phyloP scores from a whole-genome alignment of 1,140 invertebrate genomes.

The Neodiprion virginianus region DNA sequence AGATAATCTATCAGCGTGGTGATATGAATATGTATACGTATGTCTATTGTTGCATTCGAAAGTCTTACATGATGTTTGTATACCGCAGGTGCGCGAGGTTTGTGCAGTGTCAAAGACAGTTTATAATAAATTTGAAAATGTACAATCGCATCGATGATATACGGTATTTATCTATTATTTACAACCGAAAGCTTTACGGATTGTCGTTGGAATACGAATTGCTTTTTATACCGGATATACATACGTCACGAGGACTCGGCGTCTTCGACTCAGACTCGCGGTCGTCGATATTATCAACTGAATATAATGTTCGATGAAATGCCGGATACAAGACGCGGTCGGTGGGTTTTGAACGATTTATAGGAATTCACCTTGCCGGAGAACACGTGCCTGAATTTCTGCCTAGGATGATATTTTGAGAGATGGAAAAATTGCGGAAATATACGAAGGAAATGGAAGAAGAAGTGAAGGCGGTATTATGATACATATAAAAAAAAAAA shows the following conservation, averaged over 20 bases:
- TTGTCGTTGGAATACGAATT: conserved; percentile 58
- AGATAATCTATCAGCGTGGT: no score
- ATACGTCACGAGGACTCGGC: conserved; percentile 16
- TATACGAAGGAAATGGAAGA: no score
- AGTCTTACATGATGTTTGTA: no score
- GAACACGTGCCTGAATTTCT: no score
- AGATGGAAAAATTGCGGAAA: no score
- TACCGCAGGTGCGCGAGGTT: no score
- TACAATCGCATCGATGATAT: neutral
- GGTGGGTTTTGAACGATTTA: no score
- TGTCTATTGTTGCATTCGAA: no score
- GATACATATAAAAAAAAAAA: neutral
- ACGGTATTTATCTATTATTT: conserved; percentile 25
- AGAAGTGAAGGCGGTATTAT: neutral
- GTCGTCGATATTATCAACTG: neutral
- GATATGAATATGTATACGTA: neutral
- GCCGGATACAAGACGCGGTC: no score
- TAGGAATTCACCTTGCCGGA: no score
- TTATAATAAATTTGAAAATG: conserved; percentile 52
- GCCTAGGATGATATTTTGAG: no score
- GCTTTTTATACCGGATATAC: conserved; percentile 42
- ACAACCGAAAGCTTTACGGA: conserved; percentile 49
- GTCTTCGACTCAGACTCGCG: neutral
- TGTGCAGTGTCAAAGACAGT: no score
- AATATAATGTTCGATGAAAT: neutral